These are phyloP conservation scores for Danio jaintianensis DNA, from an alignment of 2,797 vertebrate species.

Conservation along the genomic window DNA sequence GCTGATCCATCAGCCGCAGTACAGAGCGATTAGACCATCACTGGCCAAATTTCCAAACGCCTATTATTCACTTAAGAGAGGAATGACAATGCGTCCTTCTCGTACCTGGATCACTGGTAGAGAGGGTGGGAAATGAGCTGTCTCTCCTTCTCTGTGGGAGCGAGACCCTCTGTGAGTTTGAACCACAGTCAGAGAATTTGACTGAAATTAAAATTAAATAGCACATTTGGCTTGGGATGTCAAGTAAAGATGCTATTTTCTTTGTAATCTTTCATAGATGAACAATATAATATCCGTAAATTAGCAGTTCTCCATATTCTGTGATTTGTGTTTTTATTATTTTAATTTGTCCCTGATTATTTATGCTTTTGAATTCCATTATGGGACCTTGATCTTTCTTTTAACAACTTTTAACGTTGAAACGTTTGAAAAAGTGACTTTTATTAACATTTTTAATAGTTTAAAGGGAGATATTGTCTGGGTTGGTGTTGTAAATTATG, in stretches of 20 bases:
- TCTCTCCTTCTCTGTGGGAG: constrained; percentile 1
- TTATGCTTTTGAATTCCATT: too few relatives aligned
- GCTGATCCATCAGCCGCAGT: constrained; percentile 63
- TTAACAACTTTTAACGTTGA: too few relatives aligned
- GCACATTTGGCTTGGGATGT: not conserved
- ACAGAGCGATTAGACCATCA: constrained; percentile 64
- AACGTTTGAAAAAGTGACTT: too few relatives aligned
- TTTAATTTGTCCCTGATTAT: too few relatives aligned
- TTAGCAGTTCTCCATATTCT: too few relatives aligned
- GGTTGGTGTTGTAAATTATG: too few relatives aligned
- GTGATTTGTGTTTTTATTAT: too few relatives aligned
- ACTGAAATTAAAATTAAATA: not conserved
- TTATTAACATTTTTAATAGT: too few relatives aligned
- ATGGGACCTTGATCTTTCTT: too few relatives aligned
- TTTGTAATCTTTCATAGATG: too few relatives aligned
- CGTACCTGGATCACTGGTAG: constrained; percentile 50
- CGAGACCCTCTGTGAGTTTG: not conserved
- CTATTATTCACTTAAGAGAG: constrained; percentile 61
- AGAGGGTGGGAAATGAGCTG: constrained; percentile 58
- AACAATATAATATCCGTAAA: too few relatives aligned
- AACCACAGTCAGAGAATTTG: not conserved
- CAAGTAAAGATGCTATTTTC: not conserved
- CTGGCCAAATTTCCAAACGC: constrained; percentile 61
- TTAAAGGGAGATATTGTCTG: too few relatives aligned
- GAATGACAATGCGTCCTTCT: constrained; percentile 59